Evolutionary conservation across 2,113 vertebrate genomes (phyloP).

Genomic region (Dasyurus viverrinus): DNA sequence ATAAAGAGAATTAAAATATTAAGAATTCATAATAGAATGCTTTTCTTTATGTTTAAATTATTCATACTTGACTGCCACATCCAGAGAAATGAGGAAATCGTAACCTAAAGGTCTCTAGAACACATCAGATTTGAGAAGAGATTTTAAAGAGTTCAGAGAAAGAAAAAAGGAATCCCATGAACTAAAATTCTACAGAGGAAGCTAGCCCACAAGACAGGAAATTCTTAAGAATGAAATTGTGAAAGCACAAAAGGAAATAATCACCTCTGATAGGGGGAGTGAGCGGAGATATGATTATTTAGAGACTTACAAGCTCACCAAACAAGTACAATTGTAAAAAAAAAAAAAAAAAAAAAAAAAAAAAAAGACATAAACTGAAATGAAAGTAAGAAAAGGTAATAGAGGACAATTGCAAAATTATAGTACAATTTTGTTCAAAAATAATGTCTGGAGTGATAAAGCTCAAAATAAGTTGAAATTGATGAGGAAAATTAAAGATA

Average conservation of each 20-base stretch:
- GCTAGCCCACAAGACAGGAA: background rate
- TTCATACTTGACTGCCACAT: constrained; percentile 3
- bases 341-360: too few species aligned
- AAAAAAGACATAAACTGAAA: background rate
- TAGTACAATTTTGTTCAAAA: background rate
- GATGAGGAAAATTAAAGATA: background rate
- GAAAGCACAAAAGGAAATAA: background rate
- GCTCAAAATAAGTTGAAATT: background rate
- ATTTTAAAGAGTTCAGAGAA: background rate
- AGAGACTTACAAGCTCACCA: background rate
- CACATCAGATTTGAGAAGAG: background rate
- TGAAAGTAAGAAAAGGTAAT: background rate
- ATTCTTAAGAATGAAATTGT: background rate
- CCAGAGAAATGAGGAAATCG: background rate
- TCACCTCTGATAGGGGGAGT: background rate
- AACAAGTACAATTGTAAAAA: background rate
- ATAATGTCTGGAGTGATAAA: background rate
- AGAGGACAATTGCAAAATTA: background rate
- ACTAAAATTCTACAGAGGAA: background rate
- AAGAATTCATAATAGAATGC: constrained; percentile 29
- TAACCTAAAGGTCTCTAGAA: background rate
- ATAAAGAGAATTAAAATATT: constrained; percentile 34
- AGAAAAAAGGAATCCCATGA: background rate
- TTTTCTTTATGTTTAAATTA: constrained; percentile 51
- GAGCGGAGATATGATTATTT: background rate